Evolutionary conservation across 2,113 vertebrate species (phyloP).

Genomic region (Salvelinus alpinus): DNA sequence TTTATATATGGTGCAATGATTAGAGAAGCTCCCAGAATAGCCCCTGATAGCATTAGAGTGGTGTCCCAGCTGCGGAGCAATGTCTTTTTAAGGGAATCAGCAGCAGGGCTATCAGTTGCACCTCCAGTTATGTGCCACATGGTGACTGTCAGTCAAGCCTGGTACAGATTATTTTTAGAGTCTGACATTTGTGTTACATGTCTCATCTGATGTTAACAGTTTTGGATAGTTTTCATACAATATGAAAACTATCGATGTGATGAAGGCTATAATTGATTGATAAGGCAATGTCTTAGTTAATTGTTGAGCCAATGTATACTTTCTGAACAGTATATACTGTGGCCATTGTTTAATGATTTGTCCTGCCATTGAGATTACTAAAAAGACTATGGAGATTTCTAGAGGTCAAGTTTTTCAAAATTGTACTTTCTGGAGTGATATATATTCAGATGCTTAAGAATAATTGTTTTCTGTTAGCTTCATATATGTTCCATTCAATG

Average conservation of each 20-base stretch:
- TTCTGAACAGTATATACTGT: background rate
- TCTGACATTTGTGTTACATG: conserved; percentile 81
- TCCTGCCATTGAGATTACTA: background rate
- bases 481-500: too few relatives aligned
- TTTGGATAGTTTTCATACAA: background rate
- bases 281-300: background rate
- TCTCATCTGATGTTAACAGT: background rate
- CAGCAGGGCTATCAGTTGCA: conserved; percentile 86
- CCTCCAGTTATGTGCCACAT: conserved; percentile 88
- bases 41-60: conserved; percentile 84
- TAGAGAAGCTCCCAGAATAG: conserved; percentile 88
- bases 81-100: conserved; percentile 99
- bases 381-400: too few relatives aligned
- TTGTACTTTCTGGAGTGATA: too few relatives aligned
- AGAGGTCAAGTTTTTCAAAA: too few relatives aligned
- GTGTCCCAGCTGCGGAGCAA: conserved; percentile 79
- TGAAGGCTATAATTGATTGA: background rate
- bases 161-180: conserved; percentile 83
- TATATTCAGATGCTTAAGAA: too few relatives aligned
- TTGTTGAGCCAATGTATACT: background rate
- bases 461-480: too few relatives aligned
- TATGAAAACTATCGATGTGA: background rate
- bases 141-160: conserved; percentile 90
- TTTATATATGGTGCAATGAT: conserved; percentile 71
- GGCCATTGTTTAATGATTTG: background rate